These are phyloP conservation scores for Elgaria multicarinata DNA, from an alignment of 2,113 vertebrate genomes.

Conservation along the genomic window DNA sequence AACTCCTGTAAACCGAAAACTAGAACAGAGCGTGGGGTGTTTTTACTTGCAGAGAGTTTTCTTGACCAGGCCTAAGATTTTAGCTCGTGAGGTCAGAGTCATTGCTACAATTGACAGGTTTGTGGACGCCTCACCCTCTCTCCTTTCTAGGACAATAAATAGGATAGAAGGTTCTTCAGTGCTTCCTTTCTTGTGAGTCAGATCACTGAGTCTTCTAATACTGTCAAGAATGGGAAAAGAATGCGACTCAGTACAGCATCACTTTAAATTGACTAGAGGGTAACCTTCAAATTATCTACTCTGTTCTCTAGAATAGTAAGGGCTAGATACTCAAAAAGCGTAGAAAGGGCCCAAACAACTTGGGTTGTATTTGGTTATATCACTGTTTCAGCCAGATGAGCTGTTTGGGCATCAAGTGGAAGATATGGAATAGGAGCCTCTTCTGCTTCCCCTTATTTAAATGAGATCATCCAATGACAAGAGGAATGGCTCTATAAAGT, in stretches of 20 bases:
- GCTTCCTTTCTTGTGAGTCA: background rate
- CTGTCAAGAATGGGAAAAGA: background rate
- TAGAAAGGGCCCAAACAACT: background rate
- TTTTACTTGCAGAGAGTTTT: background rate
- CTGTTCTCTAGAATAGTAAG: background rate
- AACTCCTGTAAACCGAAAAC: background rate
- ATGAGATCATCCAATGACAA: background rate
- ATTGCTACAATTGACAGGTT: background rate
- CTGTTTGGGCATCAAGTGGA: background rate
- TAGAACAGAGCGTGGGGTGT: background rate
- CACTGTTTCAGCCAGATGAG: background rate
- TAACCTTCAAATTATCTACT: background rate
- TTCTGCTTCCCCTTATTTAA: background rate
- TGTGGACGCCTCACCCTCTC: background rate
- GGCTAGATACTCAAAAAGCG: background rate
- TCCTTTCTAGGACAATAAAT: background rate
- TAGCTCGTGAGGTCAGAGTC: background rate
- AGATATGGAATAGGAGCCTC: background rate
- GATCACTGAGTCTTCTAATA: background rate
- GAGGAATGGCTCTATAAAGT: background rate
- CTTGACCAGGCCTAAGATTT: no score
- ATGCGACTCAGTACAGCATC: no score
- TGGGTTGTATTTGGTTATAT: background rate
- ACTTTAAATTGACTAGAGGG: background rate
- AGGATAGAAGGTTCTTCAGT: background rate